Conservation (phyloP, 2,888 invertebrate genomes). For the Drosophila stalkeri region DNA sequence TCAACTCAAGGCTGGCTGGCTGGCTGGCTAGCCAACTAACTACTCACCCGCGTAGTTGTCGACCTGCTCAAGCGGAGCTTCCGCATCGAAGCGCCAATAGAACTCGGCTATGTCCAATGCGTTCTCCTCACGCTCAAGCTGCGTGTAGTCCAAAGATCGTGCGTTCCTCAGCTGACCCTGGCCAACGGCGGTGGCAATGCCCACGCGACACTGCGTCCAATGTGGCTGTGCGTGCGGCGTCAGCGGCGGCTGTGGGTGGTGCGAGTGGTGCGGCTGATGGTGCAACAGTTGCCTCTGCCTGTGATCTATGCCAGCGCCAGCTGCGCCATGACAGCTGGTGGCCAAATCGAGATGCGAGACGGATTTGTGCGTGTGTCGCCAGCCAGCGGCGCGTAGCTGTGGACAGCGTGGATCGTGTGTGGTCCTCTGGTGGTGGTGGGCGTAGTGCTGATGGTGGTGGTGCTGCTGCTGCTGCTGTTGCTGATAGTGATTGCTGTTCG, state of each 20-base stretch:
- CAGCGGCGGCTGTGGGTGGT: conserved; percentile 44
- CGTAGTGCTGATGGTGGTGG: conserved; percentile 21
- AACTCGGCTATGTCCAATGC: conserved; percentile 83
- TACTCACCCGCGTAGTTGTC: conserved; percentile 64
- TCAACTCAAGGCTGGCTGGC: conserved; percentile 27
- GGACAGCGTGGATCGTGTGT: conserved; percentile 72
- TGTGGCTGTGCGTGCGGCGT: conserved; percentile 71
- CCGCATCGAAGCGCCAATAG: conserved; percentile 84
- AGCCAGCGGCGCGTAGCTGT: conserved; percentile 83
- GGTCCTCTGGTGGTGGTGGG: conserved; percentile 37
- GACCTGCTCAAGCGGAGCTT: conserved; percentile 69
- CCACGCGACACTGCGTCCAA: conserved; percentile 76
- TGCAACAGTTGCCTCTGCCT: conserved; percentile 41
- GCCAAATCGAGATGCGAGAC: conserved; percentile 87
- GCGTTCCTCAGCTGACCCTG: conserved; percentile 81
- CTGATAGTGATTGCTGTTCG: conserved; percentile 56
- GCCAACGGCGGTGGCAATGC: conserved; percentile 37
- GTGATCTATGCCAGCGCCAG: conserved; percentile 79
- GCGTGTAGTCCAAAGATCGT: conserved; percentile 84
- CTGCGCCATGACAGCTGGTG: conserved; percentile 83
- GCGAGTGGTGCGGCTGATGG: conserved; percentile 40
- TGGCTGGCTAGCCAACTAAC: neutral
- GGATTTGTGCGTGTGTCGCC: conserved; percentile 84
- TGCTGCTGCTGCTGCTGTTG: conserved; percentile 36
- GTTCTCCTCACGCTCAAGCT: conserved; percentile 80